Base-by-base conservation (phyloP, 2,113 vertebrate species). In the Phalacrocorax brasilianus region DNA sequence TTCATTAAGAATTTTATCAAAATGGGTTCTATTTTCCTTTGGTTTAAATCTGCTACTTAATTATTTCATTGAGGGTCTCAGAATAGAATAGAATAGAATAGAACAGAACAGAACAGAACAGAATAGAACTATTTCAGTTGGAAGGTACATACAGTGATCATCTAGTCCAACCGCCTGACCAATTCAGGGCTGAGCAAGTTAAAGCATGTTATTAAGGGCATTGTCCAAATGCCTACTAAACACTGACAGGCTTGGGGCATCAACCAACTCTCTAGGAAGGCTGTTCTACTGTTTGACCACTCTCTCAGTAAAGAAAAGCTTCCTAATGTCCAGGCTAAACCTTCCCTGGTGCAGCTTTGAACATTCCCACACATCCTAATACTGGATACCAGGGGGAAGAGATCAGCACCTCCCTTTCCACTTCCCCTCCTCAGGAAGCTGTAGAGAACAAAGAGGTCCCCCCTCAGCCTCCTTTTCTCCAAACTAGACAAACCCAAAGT, bases 361-460 rank as follows among this genome's bases (percentile, higher is more conserved):
- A n/a, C 2, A 7, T 62, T 42, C 24, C 9, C 19, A 7, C 5
- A 4, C 3, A 12, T n/a, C 5, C n/a, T 67, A 8, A 24, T 30
- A 33, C 16, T 83, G 26, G 32, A 33, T 33, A 33, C 55, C 8
- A 6, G 19, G 55, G 12, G 33, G 55, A 58, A 58, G 55, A 58
- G 32, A 20, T 33, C 32, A 33, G 19, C 55, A 33, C 55, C 32
- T 33, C 12, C 32, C 12, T 58, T 32, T 21, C 20, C 12, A 13
- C 55, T 13, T 33, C 55, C 32, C 12, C 32, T 21, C 32, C 19
- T 33, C 55, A 56, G 32, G 32, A 33, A 56, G 12, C 32, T 56
- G 32, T 56, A 56, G 7, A 33, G 55, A 33, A 32, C 19, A 33
- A 56, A 21, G 32, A 56, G 55, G 19, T 56, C 3, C 0, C 55